Percentiles rank a stretch among this genome's conserved stretches.
phyloP scores from a whole-genome alignment of 30 jellyfish, hydroid and myxozoan genomes.

The Hydractinia symbiolongicarpus region DNA sequence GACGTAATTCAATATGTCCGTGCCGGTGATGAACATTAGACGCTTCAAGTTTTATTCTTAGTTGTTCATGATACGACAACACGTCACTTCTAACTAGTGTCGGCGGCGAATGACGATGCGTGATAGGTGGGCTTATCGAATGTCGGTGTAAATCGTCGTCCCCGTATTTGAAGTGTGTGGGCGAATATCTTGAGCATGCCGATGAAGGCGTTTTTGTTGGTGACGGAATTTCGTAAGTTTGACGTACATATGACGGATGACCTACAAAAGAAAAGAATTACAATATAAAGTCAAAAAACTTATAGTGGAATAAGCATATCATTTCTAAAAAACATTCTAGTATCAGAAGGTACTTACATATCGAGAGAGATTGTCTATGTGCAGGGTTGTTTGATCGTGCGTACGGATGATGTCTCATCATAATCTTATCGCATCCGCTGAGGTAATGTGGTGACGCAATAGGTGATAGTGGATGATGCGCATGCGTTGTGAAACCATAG shows the following conservation, averaged over 20 bases:
- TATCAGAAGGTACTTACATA: conserved; percentile 8
- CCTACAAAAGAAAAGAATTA: neutral
- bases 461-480: conserved; percentile 5
- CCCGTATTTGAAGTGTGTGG: conserved; percentile 17
- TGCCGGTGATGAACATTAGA: conserved; percentile 23
- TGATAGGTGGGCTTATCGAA: conserved; percentile 30
- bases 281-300: no score
- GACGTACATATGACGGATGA: conserved; percentile 16
- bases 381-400: neutral
- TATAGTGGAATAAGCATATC: neutral
- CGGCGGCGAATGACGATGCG: conserved; percentile 22
- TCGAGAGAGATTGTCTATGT: neutral
- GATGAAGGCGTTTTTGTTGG: conserved; percentile 26
- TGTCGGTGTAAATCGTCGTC: conserved; percentile 44
- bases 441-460: conserved; percentile 7
- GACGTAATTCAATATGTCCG: conserved; percentile 24
- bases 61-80: conserved; percentile 14
- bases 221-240: conserved; percentile 16
- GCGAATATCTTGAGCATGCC: neutral
- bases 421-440: conserved; percentile 14
- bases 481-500: conserved; percentile 8
- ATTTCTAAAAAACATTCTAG: neutral
- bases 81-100: conserved; percentile 20
- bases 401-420: conserved; percentile 22
- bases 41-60: conserved; percentile 20